phyloP scores from a whole-genome alignment of 2,888 invertebrate species.

The Bugula neritina region DNA sequence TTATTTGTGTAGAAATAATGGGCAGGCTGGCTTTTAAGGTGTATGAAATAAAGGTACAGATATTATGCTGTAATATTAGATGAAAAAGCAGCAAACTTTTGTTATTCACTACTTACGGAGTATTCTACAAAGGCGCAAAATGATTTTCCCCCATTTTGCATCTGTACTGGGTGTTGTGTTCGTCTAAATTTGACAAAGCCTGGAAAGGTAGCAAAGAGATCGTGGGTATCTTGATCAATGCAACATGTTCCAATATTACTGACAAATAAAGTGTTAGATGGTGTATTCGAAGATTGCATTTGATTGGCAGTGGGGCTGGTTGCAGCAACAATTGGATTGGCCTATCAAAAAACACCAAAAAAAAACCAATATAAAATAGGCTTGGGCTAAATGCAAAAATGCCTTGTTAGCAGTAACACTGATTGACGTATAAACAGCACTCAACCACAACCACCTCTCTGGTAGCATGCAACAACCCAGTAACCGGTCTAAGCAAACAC shows the following conservation, averaged over 20 bases:
- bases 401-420: not conserved
- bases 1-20: no score
- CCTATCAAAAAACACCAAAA: no score
- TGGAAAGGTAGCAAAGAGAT: slow-evolving; percentile 94
- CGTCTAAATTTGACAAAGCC: slow-evolving; percentile 92
- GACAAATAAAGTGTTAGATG: slow-evolving; percentile 95
- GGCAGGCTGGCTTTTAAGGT: no score
- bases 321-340: not conserved
- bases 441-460: no score
- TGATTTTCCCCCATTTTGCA: slow-evolving; percentile 70
- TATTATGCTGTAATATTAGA: no score
- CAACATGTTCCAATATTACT: slow-evolving; percentile 96
- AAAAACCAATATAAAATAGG: no score
- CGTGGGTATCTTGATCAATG: slow-evolving; percentile 95
- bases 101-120: not conserved
- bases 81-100: no score
- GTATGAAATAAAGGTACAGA: no score
- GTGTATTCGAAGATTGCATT: slow-evolving; percentile 47
- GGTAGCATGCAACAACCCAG: no score
- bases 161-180: slow-evolving; percentile 42
- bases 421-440: slow-evolving; percentile 48
- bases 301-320: not conserved
- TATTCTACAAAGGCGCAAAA: slow-evolving; percentile 85
- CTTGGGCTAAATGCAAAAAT: no score
- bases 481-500: no score